A percentile compares a stretch with the other conserved stretches of the same genome.
phyloP scores from a whole-genome alignment of 2,888 invertebrate species.

The Lasioglossum calceatum region DNA sequence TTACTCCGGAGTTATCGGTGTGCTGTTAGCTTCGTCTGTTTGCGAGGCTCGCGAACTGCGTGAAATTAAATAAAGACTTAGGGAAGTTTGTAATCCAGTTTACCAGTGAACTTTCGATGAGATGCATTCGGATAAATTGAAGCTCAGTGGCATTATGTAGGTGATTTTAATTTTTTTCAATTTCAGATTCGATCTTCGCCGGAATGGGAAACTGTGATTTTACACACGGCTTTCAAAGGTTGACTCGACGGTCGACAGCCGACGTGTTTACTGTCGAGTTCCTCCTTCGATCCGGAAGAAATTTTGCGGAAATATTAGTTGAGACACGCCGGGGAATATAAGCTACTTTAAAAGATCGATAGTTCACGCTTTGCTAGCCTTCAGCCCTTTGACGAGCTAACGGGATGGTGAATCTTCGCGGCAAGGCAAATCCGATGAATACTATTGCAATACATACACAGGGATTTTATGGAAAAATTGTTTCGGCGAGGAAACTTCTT shows the following conservation, averaged over 20 bases:
- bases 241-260: not conserved
- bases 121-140: not conserved
- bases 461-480: not conserved
- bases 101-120: not conserved
- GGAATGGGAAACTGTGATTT: not conserved
- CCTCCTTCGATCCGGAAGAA: not conserved
- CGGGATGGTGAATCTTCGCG: not conserved
- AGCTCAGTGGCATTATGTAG: not conserved
- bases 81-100: not conserved
- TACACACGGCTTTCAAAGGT: not conserved
- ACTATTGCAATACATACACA: not conserved
- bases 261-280: not conserved
- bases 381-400: not conserved
- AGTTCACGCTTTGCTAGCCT: not conserved
- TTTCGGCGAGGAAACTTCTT: not conserved
- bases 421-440: not conserved
- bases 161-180: not conserved
- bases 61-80: not conserved
- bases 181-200: not conserved
- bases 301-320: conserved; percentile 6
- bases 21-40: not conserved
- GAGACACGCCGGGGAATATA: not conserved
- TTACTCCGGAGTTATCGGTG: not conserved
- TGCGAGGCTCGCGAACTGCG: not conserved
- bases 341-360: not conserved